Base-by-base conservation (phyloP, 2,888 invertebrate genomes). In the Diarsia rubi region DNA sequence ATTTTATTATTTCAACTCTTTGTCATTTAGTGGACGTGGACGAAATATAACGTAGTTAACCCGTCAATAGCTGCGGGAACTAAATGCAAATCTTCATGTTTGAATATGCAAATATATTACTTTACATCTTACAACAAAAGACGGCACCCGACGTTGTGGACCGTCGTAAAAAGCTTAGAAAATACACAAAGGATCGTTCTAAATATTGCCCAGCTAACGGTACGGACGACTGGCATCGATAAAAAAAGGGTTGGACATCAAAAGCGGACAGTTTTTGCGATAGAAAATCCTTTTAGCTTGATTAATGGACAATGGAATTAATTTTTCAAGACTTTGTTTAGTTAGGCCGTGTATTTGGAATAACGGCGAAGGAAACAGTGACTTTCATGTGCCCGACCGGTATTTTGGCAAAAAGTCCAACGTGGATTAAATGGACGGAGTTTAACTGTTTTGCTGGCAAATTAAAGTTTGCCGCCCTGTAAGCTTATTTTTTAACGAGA, bases 101-200 rank as follows among this genome's bases (percentile, higher is more conserved):
- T 92, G 90, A 93, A 92, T 95, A 96, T 96, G 96, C 96, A 96
- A 96, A 96, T 94, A 90, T 90, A 92, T 93, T 91, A 84, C 89
- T 92, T 89, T 91, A 75, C 75, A 84, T 82, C 82, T 77, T 45
- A 82, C 88, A 88, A 94, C 94, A 95, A 94, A 91, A 90, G 91
- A 79, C 88, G 86, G 88, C 90, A 91, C 91, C 93, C 93, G 91
- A 86, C 91, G 87, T 87, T 88, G 88, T 88, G 73, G 90, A 79
- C 87, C 52, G 89, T 92, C 91, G 91, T 96, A 95, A 96, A 95
- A 95, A 94, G 93, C 91, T 91, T 93, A 92, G 91, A 93, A 90
- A 92, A 92, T 78, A 88, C 79, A 93, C 94, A 94, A 94, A 91
- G 90, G 85, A 90, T 91, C 91, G 95, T 94, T 94, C 92, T 88